Evolutionary conservation across 2,113 vertebrate genomes (phyloP).

Genomic region (Rafetus swinhoei): DNA sequence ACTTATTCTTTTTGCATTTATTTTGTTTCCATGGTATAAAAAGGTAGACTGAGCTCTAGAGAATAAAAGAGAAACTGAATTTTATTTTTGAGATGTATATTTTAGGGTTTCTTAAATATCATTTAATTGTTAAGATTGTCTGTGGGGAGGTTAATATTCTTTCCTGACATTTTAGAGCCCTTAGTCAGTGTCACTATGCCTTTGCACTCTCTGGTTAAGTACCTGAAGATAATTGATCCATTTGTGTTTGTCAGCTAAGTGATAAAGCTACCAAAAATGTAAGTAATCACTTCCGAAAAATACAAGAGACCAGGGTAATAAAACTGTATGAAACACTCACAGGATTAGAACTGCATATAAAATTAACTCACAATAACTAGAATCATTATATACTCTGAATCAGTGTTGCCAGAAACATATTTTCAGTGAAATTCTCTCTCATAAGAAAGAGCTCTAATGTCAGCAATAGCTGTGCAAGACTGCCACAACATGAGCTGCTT

Average conservation of each 20-base stretch:
- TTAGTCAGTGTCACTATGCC: neutral
- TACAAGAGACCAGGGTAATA: accelerated
- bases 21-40: neutral
- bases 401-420: neutral
- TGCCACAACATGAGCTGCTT: neutral
- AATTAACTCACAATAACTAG: neutral
- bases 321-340: neutral
- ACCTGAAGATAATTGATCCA: neutral
- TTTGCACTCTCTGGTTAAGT: neutral
- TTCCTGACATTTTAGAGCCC: neutral
- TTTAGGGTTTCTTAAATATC: neutral
- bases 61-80: neutral
- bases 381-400: neutral
- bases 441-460: neutral
- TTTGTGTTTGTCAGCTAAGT: neutral
- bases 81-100: neutral
- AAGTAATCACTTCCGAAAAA: neutral
- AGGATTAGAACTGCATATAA: neutral
- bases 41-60: neutral
- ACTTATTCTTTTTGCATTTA: neutral
- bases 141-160: neutral
- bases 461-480: neutral
- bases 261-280: neutral
- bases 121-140: neutral
- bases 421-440: neutral